Evolutionary conservation across 2,113 vertebrate genomes (phyloP).

Genomic region (Tapirus terrestris): DNA sequence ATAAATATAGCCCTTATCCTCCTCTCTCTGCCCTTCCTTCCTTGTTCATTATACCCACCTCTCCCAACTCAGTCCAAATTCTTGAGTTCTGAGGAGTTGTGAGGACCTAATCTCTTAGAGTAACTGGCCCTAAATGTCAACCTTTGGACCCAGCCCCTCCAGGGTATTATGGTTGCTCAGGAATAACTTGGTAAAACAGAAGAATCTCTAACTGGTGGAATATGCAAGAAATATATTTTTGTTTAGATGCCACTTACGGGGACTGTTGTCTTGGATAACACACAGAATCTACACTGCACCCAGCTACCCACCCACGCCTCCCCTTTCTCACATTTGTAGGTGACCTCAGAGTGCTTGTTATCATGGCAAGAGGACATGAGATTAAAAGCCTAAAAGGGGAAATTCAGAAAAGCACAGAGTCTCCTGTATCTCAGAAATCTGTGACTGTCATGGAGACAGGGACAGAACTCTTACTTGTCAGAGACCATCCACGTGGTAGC

Average conservation of each 20-base stretch:
- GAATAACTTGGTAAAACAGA: not conserved
- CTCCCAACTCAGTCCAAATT: not conserved
- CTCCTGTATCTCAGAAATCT: not conserved
- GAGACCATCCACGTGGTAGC: not conserved
- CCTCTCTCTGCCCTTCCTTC: not conserved
- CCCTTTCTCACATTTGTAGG: not conserved
- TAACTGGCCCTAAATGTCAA: not conserved
- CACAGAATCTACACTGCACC: not conserved
- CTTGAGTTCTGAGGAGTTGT: not conserved
- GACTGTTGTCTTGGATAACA: not conserved
- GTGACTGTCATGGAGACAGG: not conserved
- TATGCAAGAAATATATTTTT: not conserved
- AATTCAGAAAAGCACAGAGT: not conserved
- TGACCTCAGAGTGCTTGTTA: not conserved
- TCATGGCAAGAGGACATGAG: not conserved
- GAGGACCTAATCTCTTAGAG: not conserved
- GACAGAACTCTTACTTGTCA: not conserved
- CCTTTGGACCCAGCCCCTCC: not conserved
- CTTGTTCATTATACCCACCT: too few species aligned
- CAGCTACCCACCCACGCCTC: too few species aligned
- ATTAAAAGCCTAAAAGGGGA: not conserved
- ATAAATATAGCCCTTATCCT: fast-evolving
- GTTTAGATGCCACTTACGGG: not conserved
- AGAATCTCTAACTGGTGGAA: not conserved
- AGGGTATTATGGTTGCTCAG: not conserved